Base-by-base conservation (phyloP, 2,113 vertebrate genomes). In the Condylura cristata region DNA sequence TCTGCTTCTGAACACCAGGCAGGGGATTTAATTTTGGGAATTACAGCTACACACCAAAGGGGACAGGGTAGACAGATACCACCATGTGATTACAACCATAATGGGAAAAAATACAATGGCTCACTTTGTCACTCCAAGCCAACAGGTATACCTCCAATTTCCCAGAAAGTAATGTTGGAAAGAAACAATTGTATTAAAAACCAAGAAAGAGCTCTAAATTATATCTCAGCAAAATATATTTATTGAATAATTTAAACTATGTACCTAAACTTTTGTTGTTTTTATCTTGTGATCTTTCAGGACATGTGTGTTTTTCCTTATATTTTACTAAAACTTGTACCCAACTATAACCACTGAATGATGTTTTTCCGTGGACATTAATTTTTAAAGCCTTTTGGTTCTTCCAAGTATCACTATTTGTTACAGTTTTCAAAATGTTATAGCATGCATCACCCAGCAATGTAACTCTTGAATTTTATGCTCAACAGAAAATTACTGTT, bases 401-500 rank as follows among this genome's bases (percentile, higher is more conserved):
- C 65, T 89, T 89, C 28, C 51, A 79, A 66, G 39, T 39, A 84
- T 56, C 63, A 56, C 12, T 85, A 24, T 44, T 85, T 66, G 30
- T 83, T 72, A 93, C 26, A 74, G 4, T 51, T 84, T 91, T 93
- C 78, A 65, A 88, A 95, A 81, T 72, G 26, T 46, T 79, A 46
- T 60, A 81, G 58, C 32, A 30, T 48, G 9, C 63, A 24, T 78
- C 44, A 51, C 16, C 56, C 44, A 91, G 82, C 37, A 92, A 53
- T 48, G 83, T 87, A 58, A 86, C 22, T 34, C 63, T 74, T 53
- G 44, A 30, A 46, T 60, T 80, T 95, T 46, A 72, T 34, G 16
- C 70, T 95, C 74, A 79, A 70, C 60, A 32, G 63, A 75, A 87
- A 97, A 79, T 79, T 74, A 24, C 51, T 56, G 12, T 68, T 89